Evolutionary conservation across 2,113 vertebrate genomes (phyloP), one percentile per base, ranked within the genome.

Genomic region (Mixornis gularis): DNA sequence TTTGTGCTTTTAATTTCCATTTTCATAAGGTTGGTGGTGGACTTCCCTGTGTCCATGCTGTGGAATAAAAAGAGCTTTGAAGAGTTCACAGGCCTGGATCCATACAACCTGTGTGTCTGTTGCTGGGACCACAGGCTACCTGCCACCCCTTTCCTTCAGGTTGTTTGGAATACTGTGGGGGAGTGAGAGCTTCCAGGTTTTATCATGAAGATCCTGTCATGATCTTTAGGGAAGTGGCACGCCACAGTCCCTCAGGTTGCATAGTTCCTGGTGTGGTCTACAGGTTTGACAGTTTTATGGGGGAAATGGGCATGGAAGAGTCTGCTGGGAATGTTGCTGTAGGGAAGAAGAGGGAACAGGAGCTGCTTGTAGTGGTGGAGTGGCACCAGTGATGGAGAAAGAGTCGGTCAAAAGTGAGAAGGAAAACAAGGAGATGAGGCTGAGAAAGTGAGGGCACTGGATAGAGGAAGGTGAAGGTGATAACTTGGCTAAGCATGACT

Each of bases 31-130:
- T 15, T 64, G 17, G 9, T 16, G 64, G 13, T 56, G 26, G 49
- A 19, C 29, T 74, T 77, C 51, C 25, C 17, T n/a, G 11, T 0
- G 0, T 58, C 34, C 27, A 2, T 2, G 0, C 40, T 32, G 3
- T 6, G 5, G 72, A 52, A 64, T 74, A 56, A 74, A 63, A 46
- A 40, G 36, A 53, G 32, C 43, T 36, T 19, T 13, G 22, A 36
- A 43, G 9, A 43, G 3, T 15, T 40, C 13, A 7, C 7, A 10
- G n/a, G 4, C 30, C 1, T 2, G 1, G 38, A 15, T 66, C 56
- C 7, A 0, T 63, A 4, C 18, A 26, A 19, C 36, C 15, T 1
- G 1, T 9, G 1, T 36, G 27, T 32, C 55, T 51, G 55, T 25
- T 62, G 38, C 40, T 34, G 59, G 63, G n/a, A 4, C 65, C 19